Evolutionary conservation across 2,888 invertebrate species (phyloP).

Genomic region (Scelioninae gen. 2): DNA sequence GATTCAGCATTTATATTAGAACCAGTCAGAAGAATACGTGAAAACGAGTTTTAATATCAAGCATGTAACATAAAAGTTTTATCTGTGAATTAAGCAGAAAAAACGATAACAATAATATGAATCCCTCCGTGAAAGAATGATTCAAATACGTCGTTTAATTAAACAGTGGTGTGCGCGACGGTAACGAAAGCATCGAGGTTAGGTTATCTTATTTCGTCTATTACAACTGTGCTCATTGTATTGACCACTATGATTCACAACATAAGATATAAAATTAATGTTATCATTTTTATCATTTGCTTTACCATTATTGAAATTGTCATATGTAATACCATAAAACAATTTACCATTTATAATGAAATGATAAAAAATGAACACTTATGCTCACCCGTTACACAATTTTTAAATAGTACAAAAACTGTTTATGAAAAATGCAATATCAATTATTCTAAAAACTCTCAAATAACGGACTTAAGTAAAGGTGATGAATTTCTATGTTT

Average conservation of each 20-base stretch:
- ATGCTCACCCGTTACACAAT: neutral
- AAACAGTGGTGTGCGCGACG: conserved; percentile 1
- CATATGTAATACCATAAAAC: neutral
- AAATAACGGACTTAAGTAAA: neutral
- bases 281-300: neutral
- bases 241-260: neutral
- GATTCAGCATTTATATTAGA: no score
- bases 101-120: conserved; percentile 14
- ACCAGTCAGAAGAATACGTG: neutral
- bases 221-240: neutral
- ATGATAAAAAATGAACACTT: neutral
- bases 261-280: neutral
- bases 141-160: conserved; percentile 1
- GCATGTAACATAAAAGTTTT: neutral
- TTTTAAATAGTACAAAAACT: neutral
- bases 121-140: conserved; percentile 16
- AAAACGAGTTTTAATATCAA: neutral
- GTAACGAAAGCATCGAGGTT: conserved; percentile 4
- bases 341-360: neutral
- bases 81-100: neutral
- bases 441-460: neutral
- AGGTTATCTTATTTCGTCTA: neutral
- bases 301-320: neutral
- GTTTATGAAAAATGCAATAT: conserved; percentile 2
- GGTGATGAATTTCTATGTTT: conserved; percentile 5